Conservation (phyloP, 2,888 invertebrate genomes). For the Calephelis perditalis region DNA sequence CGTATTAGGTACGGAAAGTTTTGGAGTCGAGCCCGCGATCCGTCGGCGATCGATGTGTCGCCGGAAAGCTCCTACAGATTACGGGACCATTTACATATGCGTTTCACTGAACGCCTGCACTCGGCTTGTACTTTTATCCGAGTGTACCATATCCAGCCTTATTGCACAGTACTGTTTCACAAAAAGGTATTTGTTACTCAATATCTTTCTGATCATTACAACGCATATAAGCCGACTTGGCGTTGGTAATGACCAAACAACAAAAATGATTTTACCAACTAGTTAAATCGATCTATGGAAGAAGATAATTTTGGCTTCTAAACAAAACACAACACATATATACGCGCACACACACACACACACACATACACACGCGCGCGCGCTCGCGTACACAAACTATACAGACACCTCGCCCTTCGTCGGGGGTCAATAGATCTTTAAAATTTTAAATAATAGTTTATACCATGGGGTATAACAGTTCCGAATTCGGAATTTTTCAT, state of each 20-base stretch:
- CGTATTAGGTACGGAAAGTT: slow-evolving; percentile 55
- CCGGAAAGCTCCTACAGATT: slow-evolving; percentile 57
- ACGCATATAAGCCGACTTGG: slow-evolving; percentile 1
- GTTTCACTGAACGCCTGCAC: slow-evolving; percentile 64
- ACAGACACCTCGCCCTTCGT: too few relatives aligned
- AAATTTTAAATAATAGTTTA: too few relatives aligned
- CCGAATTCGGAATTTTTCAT: too few relatives aligned
- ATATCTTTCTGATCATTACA: slow-evolving; percentile 10
- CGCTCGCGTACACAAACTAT: too few relatives aligned
- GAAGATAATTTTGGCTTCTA: too few relatives aligned
- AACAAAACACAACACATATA: too few relatives aligned
- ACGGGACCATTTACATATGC: slow-evolving; percentile 69
- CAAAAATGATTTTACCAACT: too few relatives aligned
- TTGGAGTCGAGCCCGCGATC: slow-evolving; percentile 48
- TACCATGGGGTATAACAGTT: too few relatives aligned
- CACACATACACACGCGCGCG: too few relatives aligned
- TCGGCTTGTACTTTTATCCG: slow-evolving; percentile 55
- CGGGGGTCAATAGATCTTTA: too few relatives aligned
- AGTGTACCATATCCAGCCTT: slow-evolving; percentile 8
- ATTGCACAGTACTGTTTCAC: slow-evolving; percentile 8
- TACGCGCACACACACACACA: too few relatives aligned
- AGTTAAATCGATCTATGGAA: too few relatives aligned
- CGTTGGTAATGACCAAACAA: not conserved
- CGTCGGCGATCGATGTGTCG: slow-evolving; percentile 58
- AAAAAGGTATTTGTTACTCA: not conserved